phyloP scores from a whole-genome alignment of 1,140 invertebrate genomes.

The Drosophila funebris region DNA sequence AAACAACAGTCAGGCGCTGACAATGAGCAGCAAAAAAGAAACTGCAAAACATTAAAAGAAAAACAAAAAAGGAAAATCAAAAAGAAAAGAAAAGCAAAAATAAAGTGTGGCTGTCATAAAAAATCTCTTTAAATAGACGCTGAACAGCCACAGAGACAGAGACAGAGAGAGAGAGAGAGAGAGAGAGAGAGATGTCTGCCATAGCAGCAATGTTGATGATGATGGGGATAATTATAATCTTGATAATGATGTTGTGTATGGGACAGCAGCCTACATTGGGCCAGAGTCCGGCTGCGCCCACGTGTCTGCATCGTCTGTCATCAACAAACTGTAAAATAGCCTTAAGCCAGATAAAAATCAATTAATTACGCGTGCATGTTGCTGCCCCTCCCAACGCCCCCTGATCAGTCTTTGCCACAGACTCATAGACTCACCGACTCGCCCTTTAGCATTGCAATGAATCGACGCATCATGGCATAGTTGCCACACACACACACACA shows the following conservation, averaged over 20 bases:
- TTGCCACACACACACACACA: slow-evolving; percentile 23
- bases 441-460: slow-evolving; percentile 37
- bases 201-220: slow-evolving; percentile 14
- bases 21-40: slow-evolving; percentile 25
- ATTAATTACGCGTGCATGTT: slow-evolving; percentile 82
- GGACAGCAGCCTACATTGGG: neutral
- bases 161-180: no score
- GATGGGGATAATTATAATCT: neutral
- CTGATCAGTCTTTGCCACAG: neutral
- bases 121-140: slow-evolving; percentile 68
- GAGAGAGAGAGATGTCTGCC: no score
- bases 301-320: slow-evolving; percentile 78
- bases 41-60: neutral
- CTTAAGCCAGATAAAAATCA: slow-evolving; percentile 83
- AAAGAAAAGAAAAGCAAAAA: slow-evolving; percentile 16
- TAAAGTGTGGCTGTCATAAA: slow-evolving; percentile 57
- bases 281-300: slow-evolving; percentile 5
- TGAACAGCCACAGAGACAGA: neutral
- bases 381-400: slow-evolving; percentile 33
- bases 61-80: neutral
- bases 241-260: neutral
- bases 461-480: slow-evolving; percentile 33
- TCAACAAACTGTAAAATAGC: slow-evolving; percentile 83
- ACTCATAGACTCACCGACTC: neutral
- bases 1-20: slow-evolving; percentile 36